Percentiles rank a stretch among this genome's conserved stretches.
These are phyloP conservation scores for Drosophila putrida DNA, from an alignment of 2,888 invertebrate genomes.

Conservation along the genomic window DNA sequence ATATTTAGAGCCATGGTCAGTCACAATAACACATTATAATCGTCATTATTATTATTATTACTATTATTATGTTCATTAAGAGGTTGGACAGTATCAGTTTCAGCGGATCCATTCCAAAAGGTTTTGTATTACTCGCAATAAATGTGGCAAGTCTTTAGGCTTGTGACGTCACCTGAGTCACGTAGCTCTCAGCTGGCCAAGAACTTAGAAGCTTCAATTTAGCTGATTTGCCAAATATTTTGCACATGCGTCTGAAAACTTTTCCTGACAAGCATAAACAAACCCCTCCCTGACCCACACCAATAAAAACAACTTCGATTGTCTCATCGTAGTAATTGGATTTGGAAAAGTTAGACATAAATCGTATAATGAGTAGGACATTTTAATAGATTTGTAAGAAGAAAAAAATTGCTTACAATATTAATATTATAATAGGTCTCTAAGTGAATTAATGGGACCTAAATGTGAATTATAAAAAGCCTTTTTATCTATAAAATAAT, in stretches of 20 bases:
- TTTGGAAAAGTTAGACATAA: background rate
- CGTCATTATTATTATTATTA: background rate
- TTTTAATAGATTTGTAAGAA: no score
- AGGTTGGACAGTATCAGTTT: constrained; percentile 56
- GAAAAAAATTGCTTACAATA: no score
- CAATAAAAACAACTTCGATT: no score
- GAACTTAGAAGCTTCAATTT: constrained; percentile 21
- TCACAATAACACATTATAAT: constrained; percentile 25
- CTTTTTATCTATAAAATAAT: no score
- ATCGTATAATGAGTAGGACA: no score
- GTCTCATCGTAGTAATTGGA: no score
- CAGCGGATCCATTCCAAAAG: constrained; percentile 48
- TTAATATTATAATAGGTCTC: no score
- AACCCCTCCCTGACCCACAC: background rate
- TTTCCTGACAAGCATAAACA: background rate
- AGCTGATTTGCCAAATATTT: constrained; percentile 41
- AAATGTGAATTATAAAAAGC: no score
- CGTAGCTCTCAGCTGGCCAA: constrained; percentile 32
- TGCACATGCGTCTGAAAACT: constrained; percentile 38
- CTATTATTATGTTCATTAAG: constrained; percentile 4
- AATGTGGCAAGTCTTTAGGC: constrained; percentile 14
- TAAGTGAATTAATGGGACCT: no score
- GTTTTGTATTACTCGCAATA: constrained; percentile 57
- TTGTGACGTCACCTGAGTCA: constrained; percentile 51
- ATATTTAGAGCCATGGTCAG: constrained; percentile 46